Evolutionary conservation across 2,888 invertebrate genomes (phyloP).

Genomic region (Lasioglossum calceatum): DNA sequence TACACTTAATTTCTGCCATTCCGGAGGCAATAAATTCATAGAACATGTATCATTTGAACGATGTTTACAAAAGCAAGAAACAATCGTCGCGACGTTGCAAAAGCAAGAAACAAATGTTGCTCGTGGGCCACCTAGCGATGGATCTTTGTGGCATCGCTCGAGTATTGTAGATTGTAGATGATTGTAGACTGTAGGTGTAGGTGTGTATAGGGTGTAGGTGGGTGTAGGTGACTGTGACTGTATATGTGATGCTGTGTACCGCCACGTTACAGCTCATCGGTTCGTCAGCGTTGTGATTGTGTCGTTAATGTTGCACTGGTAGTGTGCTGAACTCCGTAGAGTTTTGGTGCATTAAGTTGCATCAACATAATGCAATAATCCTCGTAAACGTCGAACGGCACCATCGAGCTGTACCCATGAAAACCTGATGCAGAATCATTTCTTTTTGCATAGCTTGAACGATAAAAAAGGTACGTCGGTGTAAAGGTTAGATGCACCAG

Average conservation of each 20-base stretch:
- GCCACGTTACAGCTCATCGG: slow-evolving; percentile 45
- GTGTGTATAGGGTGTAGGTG: not conserved
- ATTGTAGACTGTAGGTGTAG: not conserved
- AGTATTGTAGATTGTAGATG: not conserved
- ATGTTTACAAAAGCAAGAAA: not conserved
- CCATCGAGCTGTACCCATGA: not conserved
- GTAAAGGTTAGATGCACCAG: slow-evolving; percentile 48
- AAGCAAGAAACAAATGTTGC: not conserved
- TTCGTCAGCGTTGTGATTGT: slow-evolving; percentile 40
- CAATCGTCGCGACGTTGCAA: not conserved
- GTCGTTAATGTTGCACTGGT: slow-evolving; percentile 40
- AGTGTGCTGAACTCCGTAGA: slow-evolving; percentile 18
- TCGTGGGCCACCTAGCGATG: not conserved
- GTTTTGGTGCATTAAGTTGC: slow-evolving; percentile 37
- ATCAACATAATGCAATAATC: slow-evolving; percentile 41
- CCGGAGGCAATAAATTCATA: not conserved
- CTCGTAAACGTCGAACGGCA: slow-evolving; percentile 24
- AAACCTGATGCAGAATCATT: not conserved
- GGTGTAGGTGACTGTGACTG: not conserved
- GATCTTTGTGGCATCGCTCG: not conserved
- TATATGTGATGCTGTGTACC: slow-evolving; percentile 15
- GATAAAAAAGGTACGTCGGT: slow-evolving; percentile 14
- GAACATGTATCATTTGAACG: not conserved
- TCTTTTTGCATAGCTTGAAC: not conserved
- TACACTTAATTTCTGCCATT: too few species aligned